phyloP scores from a whole-genome alignment of 2,888 invertebrate genomes.

The Caenorhabditis afra region DNA sequence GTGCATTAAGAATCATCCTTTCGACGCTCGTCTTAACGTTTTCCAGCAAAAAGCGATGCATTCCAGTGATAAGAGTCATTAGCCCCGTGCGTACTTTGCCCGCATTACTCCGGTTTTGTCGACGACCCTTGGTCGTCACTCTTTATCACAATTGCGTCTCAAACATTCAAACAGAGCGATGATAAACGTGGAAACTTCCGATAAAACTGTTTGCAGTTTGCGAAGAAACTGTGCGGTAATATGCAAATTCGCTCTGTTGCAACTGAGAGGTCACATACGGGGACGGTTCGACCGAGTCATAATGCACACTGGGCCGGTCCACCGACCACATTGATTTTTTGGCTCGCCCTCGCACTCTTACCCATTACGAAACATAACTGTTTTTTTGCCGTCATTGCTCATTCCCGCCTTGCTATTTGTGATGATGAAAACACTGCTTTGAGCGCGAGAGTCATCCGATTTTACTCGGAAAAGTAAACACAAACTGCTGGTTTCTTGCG shows the following conservation, averaged over 20 bases:
- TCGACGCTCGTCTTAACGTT: background rate
- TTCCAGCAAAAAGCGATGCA: conserved; percentile 1
- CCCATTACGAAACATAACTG: background rate
- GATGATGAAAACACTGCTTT: conserved; percentile 10
- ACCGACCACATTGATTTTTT: background rate
- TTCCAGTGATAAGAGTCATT: conserved; percentile 22
- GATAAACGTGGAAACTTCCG: conserved; percentile 7
- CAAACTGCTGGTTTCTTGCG: conserved; percentile 31
- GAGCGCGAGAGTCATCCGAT: background rate
- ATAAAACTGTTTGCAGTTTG: background rate
- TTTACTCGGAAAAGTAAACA: conserved; percentile 45
- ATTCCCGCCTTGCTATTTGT: background rate
- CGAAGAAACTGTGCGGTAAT: background rate
- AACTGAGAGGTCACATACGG: background rate
- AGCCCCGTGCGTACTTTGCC: conserved; percentile 33
- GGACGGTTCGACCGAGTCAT: background rate
- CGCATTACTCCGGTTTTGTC: conserved; percentile 1
- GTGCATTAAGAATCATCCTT: too few species aligned
- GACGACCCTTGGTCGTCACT: conserved; percentile 4
- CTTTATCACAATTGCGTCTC: conserved; percentile 28
- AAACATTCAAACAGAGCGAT: background rate
- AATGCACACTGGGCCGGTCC: background rate
- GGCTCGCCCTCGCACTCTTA: background rate
- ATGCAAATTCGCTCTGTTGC: background rate
- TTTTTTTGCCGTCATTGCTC: background rate